Base-by-base conservation (phyloP, 2,888 invertebrate species). In the Nezara viridula region DNA sequence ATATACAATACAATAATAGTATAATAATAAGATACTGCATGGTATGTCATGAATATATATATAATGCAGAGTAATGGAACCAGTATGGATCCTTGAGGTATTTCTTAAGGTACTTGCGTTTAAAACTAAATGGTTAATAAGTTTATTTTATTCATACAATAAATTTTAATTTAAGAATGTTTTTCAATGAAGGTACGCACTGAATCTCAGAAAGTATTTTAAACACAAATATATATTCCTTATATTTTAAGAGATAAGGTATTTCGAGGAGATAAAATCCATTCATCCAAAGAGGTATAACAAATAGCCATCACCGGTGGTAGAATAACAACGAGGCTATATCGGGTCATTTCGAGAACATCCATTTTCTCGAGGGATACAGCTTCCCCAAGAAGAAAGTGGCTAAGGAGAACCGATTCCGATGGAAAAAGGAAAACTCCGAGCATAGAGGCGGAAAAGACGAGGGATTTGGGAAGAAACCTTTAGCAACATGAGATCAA, bases 341-440 rank as follows among this genome's bases (percentile, higher is more conserved):
- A 44, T 81, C 44, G 44, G 81, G 44, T 81, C 81, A 81, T 81
- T 81, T 47, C n/a, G 19, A 40, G 81, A 81, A 81, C 81, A 81
- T 81, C 81, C 44, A 81, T 81, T 81, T 81, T 81, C 81, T 47
- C 40, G 44, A n/a, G 44, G 44, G 40, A 81, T 81, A 81, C 81
- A 44, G 77, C 37, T 21, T 40, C 21, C 32, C 81, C 24, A n/a
- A 81, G 77, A 44, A 40, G 44, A 47, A 81, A 81, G 44, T 44
- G 44, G 40, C 24, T 81, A 81, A 81, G 44, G 81, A 14, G 44
- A 81, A 81, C 81, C 81, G 81, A 81, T 81, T 81, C 44, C 44
- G 81, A 81, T 81, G 81, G 81, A 81, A 81, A 81, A 44, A n/a
- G 81, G 44, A 81, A 81, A 81, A 77, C 27, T 24, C 44, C 44